Conservation (phyloP, 2,888 invertebrate species). For the Pristionchus exspectatus region DNA sequence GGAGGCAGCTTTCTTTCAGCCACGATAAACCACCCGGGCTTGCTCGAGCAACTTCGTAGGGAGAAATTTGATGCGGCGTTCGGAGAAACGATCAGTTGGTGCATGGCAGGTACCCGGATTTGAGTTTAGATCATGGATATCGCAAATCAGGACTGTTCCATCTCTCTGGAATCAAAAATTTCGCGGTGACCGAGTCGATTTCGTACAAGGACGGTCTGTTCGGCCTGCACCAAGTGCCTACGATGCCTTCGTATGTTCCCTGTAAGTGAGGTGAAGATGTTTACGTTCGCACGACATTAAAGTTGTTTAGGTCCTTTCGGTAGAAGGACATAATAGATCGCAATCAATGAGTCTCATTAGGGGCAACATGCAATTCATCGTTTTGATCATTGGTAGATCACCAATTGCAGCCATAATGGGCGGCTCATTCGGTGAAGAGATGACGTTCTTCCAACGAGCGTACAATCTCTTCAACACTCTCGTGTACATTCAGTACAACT, state of each 20-base stretch:
- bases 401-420: slow-evolving; percentile 35
- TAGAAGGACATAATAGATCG: too few species aligned
- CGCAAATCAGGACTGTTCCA: neutral
- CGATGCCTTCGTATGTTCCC: neutral
- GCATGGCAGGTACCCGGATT: neutral
- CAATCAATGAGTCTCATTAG: too few species aligned
- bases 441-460: neutral
- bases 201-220: neutral
- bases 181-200: neutral
- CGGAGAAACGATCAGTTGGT: neutral
- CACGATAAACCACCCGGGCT: neutral
- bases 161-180: slow-evolving; percentile 14
- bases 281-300: too few species aligned
- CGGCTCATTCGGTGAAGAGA: slow-evolving; percentile 5
- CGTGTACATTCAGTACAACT: neutral
- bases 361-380: too few species aligned
- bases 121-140: too few species aligned
- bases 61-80: neutral
- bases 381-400: too few species aligned
- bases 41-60: neutral
- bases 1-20: too few species aligned
- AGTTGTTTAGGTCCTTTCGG: too few species aligned
- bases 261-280: neutral
- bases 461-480: slow-evolving; percentile 12
- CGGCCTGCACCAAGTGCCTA: neutral